phyloP scores from a whole-genome alignment of 2,797 vertebrate genomes.

The Bovichtus diacanthus region DNA sequence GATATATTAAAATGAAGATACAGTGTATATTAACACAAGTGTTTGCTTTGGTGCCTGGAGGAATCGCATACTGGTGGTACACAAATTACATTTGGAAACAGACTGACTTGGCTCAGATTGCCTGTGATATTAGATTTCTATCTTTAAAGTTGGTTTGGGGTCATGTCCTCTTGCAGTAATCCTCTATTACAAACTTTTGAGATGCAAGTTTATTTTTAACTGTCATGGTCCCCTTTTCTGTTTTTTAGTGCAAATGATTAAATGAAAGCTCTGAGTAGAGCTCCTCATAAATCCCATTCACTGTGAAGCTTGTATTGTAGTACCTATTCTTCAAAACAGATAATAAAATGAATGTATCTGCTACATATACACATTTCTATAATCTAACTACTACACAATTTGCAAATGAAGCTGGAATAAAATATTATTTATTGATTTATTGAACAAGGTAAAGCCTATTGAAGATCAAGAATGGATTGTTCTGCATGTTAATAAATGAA shows the following conservation, averaged over 20 bases:
- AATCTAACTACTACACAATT: not conserved
- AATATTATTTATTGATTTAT: not conserved
- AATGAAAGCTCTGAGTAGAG: slow-evolving; percentile 15
- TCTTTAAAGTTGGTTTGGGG: slow-evolving; percentile 16
- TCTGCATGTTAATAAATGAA: not conserved
- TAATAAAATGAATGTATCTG: not conserved
- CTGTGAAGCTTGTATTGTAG: not conserved
- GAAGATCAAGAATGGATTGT: not conserved
- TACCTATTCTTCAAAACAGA: not conserved
- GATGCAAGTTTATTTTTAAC: slow-evolving; percentile 29
- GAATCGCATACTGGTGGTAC: slow-evolving; percentile 29
- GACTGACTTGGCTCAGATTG: slow-evolving; percentile 29
- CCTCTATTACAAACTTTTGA: slow-evolving; percentile 8
- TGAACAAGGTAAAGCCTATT: not conserved
- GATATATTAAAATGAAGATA: slow-evolving; percentile 13
- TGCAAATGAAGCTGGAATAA: not conserved
- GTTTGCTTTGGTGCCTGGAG: slow-evolving; percentile 13
- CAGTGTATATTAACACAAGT: not conserved
- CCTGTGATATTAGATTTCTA: slow-evolving; percentile 39
- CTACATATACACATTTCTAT: not conserved
- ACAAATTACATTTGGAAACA: slow-evolving; percentile 44
- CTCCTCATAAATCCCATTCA: not conserved
- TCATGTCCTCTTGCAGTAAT: slow-evolving; percentile 6
- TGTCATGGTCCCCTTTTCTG: not conserved
- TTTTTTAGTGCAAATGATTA: slow-evolving; percentile 18